These are phyloP conservation scores for Calephelis virginiensis DNA, from an alignment of 1,140 invertebrate species.

Conservation along the genomic window DNA sequence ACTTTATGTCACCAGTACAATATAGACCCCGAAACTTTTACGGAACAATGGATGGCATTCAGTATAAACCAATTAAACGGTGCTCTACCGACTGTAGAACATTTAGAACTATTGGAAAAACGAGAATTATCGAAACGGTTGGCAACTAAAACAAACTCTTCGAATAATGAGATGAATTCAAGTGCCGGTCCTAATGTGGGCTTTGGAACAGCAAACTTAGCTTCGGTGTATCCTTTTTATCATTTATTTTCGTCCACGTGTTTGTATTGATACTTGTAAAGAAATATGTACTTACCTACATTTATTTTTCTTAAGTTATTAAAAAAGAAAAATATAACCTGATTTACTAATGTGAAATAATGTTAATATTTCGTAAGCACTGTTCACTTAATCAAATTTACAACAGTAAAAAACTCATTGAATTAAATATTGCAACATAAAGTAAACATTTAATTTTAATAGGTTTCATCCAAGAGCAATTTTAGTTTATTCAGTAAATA, in stretches of 20 bases:
- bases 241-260: constrained; percentile 48
- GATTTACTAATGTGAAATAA: no score
- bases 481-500: no score
- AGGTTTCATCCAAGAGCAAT: no score
- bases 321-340: no score
- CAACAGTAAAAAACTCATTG: no score
- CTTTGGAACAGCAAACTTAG: constrained; percentile 23
- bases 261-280: constrained; percentile 30
- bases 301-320: constrained; percentile 1
- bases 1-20: constrained; percentile 80
- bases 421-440: no score
- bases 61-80: constrained; percentile 81
- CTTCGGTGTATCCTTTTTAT: constrained; percentile 64
- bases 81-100: constrained; percentile 77
- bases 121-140: constrained; percentile 80
- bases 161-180: constrained; percentile 48
- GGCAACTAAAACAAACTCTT: constrained; percentile 47
- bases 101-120: constrained; percentile 80
- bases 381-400: no score
- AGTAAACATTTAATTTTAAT: no score
- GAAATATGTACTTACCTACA: constrained; percentile 14
- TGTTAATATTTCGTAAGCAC: no score
- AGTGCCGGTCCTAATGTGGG: constrained; percentile 58
- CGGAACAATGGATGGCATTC: constrained; percentile 84
- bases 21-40: constrained; percentile 82